Percentiles rank a stretch among this genome's conserved stretches.
phyloP scores from a whole-genome alignment of 2,113 vertebrate species.

The Corythaixoides concolor region DNA sequence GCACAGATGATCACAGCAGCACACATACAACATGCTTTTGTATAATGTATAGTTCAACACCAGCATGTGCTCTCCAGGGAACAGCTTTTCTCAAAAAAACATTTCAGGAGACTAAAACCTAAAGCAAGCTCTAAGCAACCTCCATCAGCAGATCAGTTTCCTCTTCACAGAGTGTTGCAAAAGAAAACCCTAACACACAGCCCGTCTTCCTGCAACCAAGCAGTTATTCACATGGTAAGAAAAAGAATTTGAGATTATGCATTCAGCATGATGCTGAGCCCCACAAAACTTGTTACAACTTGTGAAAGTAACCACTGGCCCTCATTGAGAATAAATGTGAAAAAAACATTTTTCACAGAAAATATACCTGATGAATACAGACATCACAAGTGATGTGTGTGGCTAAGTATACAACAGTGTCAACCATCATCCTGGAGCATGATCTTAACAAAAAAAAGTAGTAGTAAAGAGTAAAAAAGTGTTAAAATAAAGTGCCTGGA shows the following conservation, averaged over 20 bases:
- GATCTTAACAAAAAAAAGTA: not conserved
- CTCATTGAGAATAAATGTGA: not conserved
- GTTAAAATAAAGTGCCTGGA: fast-evolving
- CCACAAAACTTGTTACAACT: not conserved
- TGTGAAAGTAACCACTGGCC: not conserved
- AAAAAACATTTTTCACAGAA: not conserved
- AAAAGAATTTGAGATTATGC: too few species aligned
- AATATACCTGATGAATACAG: not conserved
- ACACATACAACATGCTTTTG: fast-evolving
- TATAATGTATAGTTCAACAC: fast-evolving
- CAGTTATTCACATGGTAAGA: not conserved
- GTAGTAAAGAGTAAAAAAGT: fast-evolving
- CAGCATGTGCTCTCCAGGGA: fast-evolving
- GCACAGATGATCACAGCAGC: not conserved
- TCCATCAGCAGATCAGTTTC: not conserved
- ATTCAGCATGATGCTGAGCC: not conserved
- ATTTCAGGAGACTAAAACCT: not conserved
- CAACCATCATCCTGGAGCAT: not conserved
- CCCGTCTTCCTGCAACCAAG: fast-evolving
- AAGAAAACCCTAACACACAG: not conserved
- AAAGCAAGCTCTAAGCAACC: not conserved
- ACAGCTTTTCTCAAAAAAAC: not conserved
- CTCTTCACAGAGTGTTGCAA: not conserved
- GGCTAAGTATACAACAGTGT: not conserved
- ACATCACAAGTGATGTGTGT: not conserved